Conservation (phyloP, 2,888 invertebrate genomes). For the Ceriagrion tenellum region DNA sequence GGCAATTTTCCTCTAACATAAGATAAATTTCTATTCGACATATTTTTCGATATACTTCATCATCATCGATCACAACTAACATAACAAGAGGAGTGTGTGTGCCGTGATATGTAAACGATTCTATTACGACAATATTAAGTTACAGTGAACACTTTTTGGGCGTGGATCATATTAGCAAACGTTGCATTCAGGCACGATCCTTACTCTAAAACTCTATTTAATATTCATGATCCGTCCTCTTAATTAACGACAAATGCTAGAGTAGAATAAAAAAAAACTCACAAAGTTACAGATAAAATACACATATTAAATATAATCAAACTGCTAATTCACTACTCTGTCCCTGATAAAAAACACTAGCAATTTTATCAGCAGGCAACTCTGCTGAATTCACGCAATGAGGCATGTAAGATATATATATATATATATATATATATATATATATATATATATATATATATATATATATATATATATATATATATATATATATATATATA, state of each 20-base stretch:
- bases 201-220: neutral
- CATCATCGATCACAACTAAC: too few relatives aligned
- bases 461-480: too few relatives aligned
- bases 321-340: neutral
- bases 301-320: neutral
- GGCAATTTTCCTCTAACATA: too few relatives aligned
- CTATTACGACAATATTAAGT: neutral
- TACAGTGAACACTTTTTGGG: neutral
- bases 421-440: too few relatives aligned
- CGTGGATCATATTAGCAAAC: neutral
- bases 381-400: neutral
- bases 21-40: too few relatives aligned
- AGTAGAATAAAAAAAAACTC: neutral
- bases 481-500: too few relatives aligned
- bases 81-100: too few relatives aligned
- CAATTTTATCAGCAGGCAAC: neutral
- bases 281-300: neutral
- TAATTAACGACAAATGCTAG: neutral
- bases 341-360: neutral
- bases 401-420: too few relatives aligned
- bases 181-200: neutral
- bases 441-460: too few relatives aligned
- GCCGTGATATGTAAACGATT: constrained; percentile 28
- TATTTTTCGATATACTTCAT: too few relatives aligned
- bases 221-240: constrained; percentile 1